Evolutionary conservation across 1,140 invertebrate species (phyloP), one percentile per base, ranked within the genome.

Genomic region (Drosophila repleta): DNA sequence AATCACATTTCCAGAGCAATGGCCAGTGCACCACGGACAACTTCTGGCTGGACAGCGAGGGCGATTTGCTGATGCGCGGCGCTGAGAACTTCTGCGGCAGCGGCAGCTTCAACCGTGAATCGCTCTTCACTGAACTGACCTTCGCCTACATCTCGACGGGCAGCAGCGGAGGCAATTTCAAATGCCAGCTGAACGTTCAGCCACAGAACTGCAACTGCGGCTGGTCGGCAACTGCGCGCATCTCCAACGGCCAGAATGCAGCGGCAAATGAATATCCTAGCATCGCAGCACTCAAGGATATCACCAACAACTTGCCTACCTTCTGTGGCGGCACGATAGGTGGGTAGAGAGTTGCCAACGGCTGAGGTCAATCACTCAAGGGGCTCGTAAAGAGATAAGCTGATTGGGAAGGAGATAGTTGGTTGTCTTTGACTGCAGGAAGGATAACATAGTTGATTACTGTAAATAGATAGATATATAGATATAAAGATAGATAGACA

Each of bases 41-140:
- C 53, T 85, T 91, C 15, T 91, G 90, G 77, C 8, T 91, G 5
- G 77, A 87, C 43, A 20, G 26, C 5, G 90, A 91, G 48, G 90
- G 90, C 8, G 90, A 91, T 69, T 17, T 67, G 10, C 15, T 90
- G 11, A 73, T 91, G 74, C 79, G 82, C 4, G 51, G 55, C 4
- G 73, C 85, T 1, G 90, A 91, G 18, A 89, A 90, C 32, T 88
- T 91, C 51, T 91, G 90, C 8, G 90, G 90, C 15, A 52, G 17
- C 3, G 90, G 90, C 6, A 46, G 32, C 37, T 57, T 91, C n/a
- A n/a, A 18, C 0, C 15, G 90, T 0, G 74, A 81, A 8, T 90
- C 89, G 0, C 62, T 91, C 0, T 91, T 91, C 67, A 72, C 70
- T 0, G 81, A 77, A 7, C 1, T 90, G 3, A 71, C 77, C 10